A percentile compares a stretch with the other conserved stretches of the same genome.
phyloP scores from a whole-genome alignment of 2,888 invertebrate species.

The Metopia argyrocephala region DNA sequence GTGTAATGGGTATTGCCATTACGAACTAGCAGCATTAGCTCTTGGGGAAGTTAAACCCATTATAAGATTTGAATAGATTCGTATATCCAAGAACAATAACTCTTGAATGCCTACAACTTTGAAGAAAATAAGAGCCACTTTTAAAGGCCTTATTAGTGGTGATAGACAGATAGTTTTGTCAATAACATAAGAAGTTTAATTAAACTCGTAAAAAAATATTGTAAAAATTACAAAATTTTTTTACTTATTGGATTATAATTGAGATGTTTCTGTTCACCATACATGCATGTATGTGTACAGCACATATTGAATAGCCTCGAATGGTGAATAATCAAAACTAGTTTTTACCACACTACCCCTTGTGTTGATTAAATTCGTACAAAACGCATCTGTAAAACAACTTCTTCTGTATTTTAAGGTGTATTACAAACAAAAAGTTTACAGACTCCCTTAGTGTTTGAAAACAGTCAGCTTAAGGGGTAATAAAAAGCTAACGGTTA shows the following conservation, averaged over 20 bases:
- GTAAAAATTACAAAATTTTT: too few species aligned
- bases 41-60: slow-evolving; percentile 19
- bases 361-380: too few species aligned
- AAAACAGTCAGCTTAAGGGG: slow-evolving; percentile 17
- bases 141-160: too few species aligned
- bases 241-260: too few species aligned
- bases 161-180: too few species aligned
- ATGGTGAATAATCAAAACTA: too few species aligned
- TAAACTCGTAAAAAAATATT: too few species aligned
- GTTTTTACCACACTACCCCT: too few species aligned
- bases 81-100: slow-evolving; percentile 1
- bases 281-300: too few species aligned
- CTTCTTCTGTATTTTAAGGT: slow-evolving; percentile 15
- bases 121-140: slow-evolving; percentile 20
- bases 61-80: slow-evolving; percentile 34
- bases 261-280: too few species aligned
- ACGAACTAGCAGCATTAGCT: slow-evolving; percentile 14
- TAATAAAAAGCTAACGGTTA: slow-evolving; percentile 15
- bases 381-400: background rate
- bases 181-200: too few species aligned
- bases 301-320: too few species aligned
- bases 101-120: slow-evolving; percentile 34
- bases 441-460: background rate
- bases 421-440: slow-evolving; percentile 51
- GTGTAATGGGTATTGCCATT: slow-evolving; percentile 30